Conservation (phyloP, 2,797 vertebrate species). For the Rhynchotus rufescens region DNA sequence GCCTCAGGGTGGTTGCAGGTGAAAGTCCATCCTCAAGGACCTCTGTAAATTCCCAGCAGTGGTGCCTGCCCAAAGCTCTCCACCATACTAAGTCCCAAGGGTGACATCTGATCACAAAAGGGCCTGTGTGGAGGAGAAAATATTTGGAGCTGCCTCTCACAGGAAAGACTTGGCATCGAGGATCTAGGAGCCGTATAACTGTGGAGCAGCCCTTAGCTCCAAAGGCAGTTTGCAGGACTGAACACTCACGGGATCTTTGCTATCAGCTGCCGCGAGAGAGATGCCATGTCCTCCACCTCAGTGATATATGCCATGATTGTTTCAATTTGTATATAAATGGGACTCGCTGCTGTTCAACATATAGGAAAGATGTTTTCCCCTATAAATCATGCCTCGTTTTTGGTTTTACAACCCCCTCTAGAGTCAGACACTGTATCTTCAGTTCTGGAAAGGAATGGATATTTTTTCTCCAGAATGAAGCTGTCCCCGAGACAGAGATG, state of each 20-base stretch:
- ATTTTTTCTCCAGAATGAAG: neutral
- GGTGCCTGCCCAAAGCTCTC: neutral
- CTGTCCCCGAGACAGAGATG: neutral
- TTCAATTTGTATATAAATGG: neutral
- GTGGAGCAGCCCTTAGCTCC: neutral
- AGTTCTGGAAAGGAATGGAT: neutral
- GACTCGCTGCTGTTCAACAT: neutral
- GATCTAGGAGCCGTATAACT: neutral
- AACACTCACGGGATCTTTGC: neutral
- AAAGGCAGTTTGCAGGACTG: neutral
- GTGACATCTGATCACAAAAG: neutral
- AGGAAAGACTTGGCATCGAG: neutral
- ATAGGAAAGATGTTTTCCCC: neutral
- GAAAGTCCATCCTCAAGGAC: neutral
- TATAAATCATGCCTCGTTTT: fast-evolving
- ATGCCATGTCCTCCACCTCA: neutral
- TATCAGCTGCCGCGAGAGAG: neutral
- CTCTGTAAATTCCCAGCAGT: neutral
- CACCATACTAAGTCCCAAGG: neutral
- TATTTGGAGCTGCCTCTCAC: neutral
- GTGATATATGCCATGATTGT: neutral
- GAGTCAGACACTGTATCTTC: neutral
- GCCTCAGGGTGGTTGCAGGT: neutral
- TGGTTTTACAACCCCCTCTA: neutral
- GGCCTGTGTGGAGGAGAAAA: neutral